Base-by-base conservation (phyloP, 2,113 vertebrate genomes). In the Vulpes vulpes region DNA sequence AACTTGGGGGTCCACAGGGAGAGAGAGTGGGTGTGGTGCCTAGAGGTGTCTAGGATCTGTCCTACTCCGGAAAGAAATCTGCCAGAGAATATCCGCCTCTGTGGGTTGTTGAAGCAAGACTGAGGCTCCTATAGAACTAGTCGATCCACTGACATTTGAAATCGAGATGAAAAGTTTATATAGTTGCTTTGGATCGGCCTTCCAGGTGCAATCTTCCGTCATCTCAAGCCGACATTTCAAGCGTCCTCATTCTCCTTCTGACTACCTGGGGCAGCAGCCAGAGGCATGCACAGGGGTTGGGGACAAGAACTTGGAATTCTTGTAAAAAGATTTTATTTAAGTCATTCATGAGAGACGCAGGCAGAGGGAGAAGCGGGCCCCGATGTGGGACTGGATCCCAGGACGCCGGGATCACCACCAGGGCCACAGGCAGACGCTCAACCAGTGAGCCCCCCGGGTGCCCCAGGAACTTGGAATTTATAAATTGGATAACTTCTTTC, bases 1-100 rank as follows among this genome's bases (percentile, higher is more conserved):
- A 22, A 27, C 15, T 14, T 27, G 5, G 43, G 9, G 43, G 71
- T 64, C 53, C 16, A 6, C 71, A 57, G 32, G 32, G 43, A 69
- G 69, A 49, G 51, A 12, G 0, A 2, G 38, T 35, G 5, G 49
- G 11, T 27, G 23, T n/a, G 2, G 11, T 43, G 5, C 27, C 27
- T 22, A 6, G 4, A 51, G 3, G 5, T 10, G 0, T 35, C 43
- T 7, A 5, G 3, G 17, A 22, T 51, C 16, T 51, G 25, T 17
- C 2, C 43, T n/a, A 11, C n/a, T 35, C 25, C 15, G 8, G 23
- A 62, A 76, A 53, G 38, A 62, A 69, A 60, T 4, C 59, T 1
- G 14, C 5, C 14, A 25, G 53, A 84, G 32, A 69, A 12, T 4
- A 20, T 6, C 25, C 20, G 25, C 22, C 20, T 30, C 38, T 19